A percentile compares a stretch with the other conserved stretches of the same genome.
phyloP scores from a whole-genome alignment of 2,113 vertebrate genomes.

The Pheucticus melanocephalus region DNA sequence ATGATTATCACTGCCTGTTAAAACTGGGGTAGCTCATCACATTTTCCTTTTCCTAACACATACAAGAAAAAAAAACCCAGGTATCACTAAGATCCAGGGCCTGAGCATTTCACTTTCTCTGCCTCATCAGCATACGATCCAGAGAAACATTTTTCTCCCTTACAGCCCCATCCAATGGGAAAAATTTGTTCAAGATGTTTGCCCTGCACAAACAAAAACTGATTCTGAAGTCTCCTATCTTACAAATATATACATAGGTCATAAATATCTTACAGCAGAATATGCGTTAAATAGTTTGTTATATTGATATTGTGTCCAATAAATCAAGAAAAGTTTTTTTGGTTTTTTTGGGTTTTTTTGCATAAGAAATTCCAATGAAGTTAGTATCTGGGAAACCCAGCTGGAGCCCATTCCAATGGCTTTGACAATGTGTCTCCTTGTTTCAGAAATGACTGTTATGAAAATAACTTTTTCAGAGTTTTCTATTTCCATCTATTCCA shows the following conservation, averaged over 20 bases:
- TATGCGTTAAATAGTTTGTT: background rate
- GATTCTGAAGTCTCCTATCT: background rate
- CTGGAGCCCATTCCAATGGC: background rate
- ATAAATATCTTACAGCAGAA: background rate
- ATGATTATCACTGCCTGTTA: background rate
- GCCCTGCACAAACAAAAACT: background rate
- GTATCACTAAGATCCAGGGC: background rate
- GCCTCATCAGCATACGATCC: fast-evolving
- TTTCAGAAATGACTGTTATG: background rate
- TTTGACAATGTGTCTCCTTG: background rate
- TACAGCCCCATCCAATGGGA: background rate
- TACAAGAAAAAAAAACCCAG: background rate
- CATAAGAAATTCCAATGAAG: background rate
- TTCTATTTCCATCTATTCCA: background rate
- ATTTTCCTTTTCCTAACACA: background rate
- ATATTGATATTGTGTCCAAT: background rate
- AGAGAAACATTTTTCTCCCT: background rate
- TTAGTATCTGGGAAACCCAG: background rate
- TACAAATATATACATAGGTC: background rate
- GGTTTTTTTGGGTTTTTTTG: background rate
- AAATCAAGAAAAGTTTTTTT: background rate
- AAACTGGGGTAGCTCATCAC: background rate
- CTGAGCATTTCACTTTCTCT: background rate
- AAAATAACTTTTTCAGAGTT: background rate
- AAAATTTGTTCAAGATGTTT: background rate